Evolutionary conservation across 2,797 vertebrate species (phyloP), one percentile per base, ranked within the genome.

Genomic region (Emys orbicularis): DNA sequence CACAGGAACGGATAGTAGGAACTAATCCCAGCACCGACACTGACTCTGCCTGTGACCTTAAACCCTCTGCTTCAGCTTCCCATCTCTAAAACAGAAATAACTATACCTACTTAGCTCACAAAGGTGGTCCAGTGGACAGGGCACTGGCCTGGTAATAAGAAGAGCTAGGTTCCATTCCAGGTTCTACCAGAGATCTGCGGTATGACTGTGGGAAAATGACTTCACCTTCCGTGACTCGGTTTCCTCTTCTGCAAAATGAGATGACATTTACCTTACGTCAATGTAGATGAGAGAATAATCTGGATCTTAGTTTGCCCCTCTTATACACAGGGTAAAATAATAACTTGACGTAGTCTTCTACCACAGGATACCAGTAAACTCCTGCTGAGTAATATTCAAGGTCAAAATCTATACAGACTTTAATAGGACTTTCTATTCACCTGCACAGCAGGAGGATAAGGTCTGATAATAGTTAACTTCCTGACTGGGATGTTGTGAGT

Each of bases 101-200:
- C 12, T 76, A 76, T 76, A 44, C 37, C 12, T 25, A 47, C 37
- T 47, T 76, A 25, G 72, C 41, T 76, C 23, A 44, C 72, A 76
- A 76, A 47, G 41, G 23, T 44, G 23, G 72, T 76, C 23, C 72
- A 12, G 25, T 76, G 72, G 25, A 41, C 41, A 76, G 3, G 23
- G 11, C 72, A 44, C 12, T 1, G 1, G 16, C 68, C 49, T 1
- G 1, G 84, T 0, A 76, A 4, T 12, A 49, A 85, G 52, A 8
- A 92, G 84, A 79, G 7, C 54, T n/a, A 4, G 8, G 25, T 47
- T 93, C 47, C 90, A 1, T 79, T 59, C 0, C 3, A 84, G 86
- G 23, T 10, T 86, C 83, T 86, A 49, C 77, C 25, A 4, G 31
- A 47, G 31, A 83, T 41, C 82, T 52, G 57, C 37, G 27, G 6